A percentile compares a stretch with the other conserved stretches of the same genome.
phyloP scores from a whole-genome alignment of 2,888 invertebrate genomes.

The Ferdinandea cuprea region DNA sequence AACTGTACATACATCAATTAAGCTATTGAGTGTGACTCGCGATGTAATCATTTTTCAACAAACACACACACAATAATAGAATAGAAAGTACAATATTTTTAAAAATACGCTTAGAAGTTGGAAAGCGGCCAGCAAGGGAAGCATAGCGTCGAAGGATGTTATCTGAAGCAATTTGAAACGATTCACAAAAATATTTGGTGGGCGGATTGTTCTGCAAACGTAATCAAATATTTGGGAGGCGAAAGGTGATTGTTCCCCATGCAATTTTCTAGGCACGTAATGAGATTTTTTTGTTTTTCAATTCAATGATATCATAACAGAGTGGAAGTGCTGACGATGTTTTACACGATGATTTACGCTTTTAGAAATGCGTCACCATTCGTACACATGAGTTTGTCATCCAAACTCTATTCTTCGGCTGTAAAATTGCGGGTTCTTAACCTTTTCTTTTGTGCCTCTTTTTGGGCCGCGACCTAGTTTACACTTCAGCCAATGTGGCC shows the following conservation, averaged over 20 bases:
- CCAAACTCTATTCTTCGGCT: too few species aligned
- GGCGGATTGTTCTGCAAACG: background rate
- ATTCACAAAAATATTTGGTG: conserved; percentile 8
- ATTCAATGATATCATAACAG: too few species aligned
- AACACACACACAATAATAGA: too few species aligned
- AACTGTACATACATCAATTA: conserved; percentile 26
- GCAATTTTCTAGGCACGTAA: background rate
- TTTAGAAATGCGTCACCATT: too few species aligned
- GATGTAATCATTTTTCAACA: conserved; percentile 1
- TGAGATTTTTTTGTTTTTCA: too few species aligned
- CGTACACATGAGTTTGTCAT: too few species aligned
- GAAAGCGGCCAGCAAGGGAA: conserved; percentile 19
- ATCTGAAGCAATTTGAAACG: background rate
- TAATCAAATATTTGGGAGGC: background rate
- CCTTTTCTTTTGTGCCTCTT: too few species aligned
- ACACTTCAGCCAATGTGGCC: too few species aligned
- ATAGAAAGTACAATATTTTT: conserved; percentile 4
- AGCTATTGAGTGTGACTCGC: conserved; percentile 9
- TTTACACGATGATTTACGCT: too few species aligned
- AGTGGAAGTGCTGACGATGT: too few species aligned
- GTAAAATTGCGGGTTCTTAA: too few species aligned
- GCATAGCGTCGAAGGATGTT: background rate
- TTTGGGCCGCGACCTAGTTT: too few species aligned
- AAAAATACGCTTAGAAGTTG: conserved; percentile 12
- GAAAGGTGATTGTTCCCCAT: background rate